Evolutionary conservation across 2,797 vertebrate species (phyloP).

Genomic region (Muscicapa striata): DNA sequence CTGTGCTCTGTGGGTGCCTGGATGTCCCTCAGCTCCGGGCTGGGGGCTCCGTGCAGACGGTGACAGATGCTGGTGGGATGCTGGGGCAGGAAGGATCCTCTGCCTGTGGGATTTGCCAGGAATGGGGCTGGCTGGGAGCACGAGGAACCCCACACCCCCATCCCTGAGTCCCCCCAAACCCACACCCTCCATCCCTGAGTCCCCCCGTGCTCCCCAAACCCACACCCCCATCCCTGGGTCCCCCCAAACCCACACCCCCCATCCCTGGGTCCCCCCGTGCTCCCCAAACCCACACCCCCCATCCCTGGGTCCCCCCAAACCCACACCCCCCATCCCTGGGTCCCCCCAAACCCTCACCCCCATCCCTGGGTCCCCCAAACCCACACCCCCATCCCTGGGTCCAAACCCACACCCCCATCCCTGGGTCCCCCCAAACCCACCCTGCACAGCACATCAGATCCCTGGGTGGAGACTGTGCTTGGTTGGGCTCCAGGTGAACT

Average conservation of each 20-base stretch:
- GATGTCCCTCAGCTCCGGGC: not conserved
- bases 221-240: accelerated
- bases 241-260: no score
- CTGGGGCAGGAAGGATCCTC: conserved; percentile 24
- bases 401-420: no score
- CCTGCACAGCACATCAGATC: not conserved
- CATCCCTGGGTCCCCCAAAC: accelerated
- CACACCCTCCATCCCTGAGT: not conserved
- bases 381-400: no score
- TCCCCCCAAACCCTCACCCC: not conserved
- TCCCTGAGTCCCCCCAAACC: no score
- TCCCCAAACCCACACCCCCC: no score
- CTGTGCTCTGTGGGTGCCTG: accelerated
- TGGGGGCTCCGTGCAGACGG: not conserved
- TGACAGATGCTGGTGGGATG: conserved; percentile 48
- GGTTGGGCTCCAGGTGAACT: conserved; percentile 15
- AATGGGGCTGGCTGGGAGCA: not conserved
- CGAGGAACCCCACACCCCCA: accelerated
- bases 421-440: not conserved
- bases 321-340: not conserved
- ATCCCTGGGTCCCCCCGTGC: no score
- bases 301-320: not conserved
- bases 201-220: no score
- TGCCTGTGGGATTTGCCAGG: not conserved
- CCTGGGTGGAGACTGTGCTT: accelerated